These are phyloP conservation scores for Ancistrus triradiatus DNA, from an alignment of 2,113 vertebrate genomes.

Conservation along the genomic window DNA sequence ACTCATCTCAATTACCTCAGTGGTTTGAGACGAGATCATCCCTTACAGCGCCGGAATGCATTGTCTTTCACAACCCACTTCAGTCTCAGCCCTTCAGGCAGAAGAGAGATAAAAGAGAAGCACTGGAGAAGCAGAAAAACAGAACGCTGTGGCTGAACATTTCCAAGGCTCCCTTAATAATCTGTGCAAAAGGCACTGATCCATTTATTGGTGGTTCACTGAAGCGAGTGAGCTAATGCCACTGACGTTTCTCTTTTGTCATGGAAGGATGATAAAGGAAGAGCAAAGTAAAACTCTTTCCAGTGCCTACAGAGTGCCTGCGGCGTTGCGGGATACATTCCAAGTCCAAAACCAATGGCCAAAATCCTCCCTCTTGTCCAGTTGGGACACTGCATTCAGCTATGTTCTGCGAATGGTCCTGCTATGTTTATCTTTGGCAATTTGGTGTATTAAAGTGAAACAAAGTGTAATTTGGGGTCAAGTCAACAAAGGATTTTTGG, in stretches of 20 bases:
- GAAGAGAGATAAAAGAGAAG: conserved; percentile 37
- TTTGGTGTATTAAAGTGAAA: too few relatives aligned
- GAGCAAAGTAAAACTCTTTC: conserved; percentile 52
- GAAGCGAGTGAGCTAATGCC: conserved; percentile 55
- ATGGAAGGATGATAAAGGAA: conserved; percentile 65
- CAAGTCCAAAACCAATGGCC: conserved; percentile 40
- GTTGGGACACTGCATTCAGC: not conserved
- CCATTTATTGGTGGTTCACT: conserved; percentile 63
- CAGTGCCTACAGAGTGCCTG: conserved; percentile 64
- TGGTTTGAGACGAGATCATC: conserved; percentile 8
- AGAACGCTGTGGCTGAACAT: conserved; percentile 57
- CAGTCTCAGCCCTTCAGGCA: conserved; percentile 5
- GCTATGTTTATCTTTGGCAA: too few relatives aligned
- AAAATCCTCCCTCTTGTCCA: too few relatives aligned
- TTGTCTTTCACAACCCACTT: conserved; percentile 11
- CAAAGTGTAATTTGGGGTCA: too few relatives aligned
- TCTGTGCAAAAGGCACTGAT: conserved; percentile 68
- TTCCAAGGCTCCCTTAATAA: conserved; percentile 66
- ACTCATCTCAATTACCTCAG: not conserved
- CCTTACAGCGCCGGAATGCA: not conserved
- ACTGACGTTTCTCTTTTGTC: conserved; percentile 63
- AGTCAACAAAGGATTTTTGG: too few relatives aligned
- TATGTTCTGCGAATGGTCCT: too few relatives aligned
- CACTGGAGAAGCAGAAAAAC: conserved; percentile 50
- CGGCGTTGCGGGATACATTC: conserved; percentile 56